Base-by-base conservation (phyloP, 2,888 invertebrate genomes). In the Drosophila paramelanica region DNA sequence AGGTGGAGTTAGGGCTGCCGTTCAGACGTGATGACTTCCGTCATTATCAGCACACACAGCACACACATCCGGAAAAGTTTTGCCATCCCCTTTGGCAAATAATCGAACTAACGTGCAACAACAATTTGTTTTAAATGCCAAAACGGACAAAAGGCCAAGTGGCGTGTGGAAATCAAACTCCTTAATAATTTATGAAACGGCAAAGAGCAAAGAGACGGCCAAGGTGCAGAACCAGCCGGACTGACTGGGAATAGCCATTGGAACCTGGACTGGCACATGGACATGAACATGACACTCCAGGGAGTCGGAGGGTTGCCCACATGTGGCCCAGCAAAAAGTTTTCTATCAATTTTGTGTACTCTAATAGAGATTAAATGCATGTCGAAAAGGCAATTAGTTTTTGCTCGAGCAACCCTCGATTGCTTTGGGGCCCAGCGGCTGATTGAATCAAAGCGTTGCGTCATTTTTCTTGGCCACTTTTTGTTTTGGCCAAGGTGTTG, bases 311-410 rank as follows among this genome's bases (percentile, higher is more conserved):
- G 36, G 3, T 7, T 25, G 36, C 58, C 53, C 77, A 73, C 77
- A 84, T 81, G 82, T 67, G 88, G 67, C 45, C 60, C 38, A 14
- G 43, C 50, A 47, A 8, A 79, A 81, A 88, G 42, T 84, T 83
- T 88, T 79, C 77, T 78, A 84, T 82, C 82, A 85, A 73, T 79
- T 77, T 72, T 43, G 79, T 71, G 65, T 70, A 60, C 65, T 75
- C 88, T 90, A 91, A 90, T 90, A 91, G 90, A 90, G 90, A 91
- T 91, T 91, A 91, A 91, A 90, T 90, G 90, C 85, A 91, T 91
- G 91, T 90, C 91, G 90, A 90, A 88, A 90, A 91, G 90, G 90
- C 90, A 91, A 91, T 91, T 91, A 91, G 91, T 81, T 83, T 84
- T 69, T 78, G 81, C 66, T 45, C 31, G 67, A 45, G 39, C 64